Percentiles rank a stretch among this genome's conserved stretches.
Evolutionary conservation across 2,797 vertebrate species (phyloP).

Genomic region (Malacoctenus gilli): DNA sequence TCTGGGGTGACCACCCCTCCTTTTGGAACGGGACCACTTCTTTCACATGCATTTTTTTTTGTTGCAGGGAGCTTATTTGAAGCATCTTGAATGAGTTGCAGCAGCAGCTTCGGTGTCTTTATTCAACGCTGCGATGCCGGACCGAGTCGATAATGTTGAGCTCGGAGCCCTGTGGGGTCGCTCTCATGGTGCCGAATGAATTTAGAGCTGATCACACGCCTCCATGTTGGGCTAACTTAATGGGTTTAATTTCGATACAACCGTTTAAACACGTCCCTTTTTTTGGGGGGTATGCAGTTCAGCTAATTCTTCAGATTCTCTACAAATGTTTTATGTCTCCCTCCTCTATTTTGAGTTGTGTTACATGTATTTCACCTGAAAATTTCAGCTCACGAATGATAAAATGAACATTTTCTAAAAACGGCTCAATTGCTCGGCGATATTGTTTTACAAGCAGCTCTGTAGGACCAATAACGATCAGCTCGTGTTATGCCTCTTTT

Average conservation of each 20-base stretch:
- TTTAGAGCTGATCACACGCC: background rate
- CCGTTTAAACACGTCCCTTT: too few species aligned
- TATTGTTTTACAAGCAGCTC: too few species aligned
- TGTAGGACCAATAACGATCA: too few species aligned
- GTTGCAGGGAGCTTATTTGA: background rate
- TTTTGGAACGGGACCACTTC: background rate
- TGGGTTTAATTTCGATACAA: background rate
- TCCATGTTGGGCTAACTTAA: background rate
- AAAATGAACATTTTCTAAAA: too few species aligned
- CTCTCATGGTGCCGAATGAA: background rate
- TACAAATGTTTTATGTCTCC: too few species aligned
- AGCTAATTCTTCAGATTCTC: too few species aligned
- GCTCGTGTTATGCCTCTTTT: too few species aligned
- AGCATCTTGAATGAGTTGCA: background rate
- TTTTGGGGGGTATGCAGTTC: too few species aligned
- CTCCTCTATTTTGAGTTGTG: too few species aligned
- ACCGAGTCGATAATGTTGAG: background rate
- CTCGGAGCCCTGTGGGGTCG: background rate
- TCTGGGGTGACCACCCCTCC: background rate
- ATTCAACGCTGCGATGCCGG: background rate
- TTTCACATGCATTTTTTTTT: background rate
- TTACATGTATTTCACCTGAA: too few species aligned
- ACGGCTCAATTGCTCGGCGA: too few species aligned
- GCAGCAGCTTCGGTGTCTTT: background rate
- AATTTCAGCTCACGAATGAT: too few species aligned